Base-by-base conservation (phyloP, 1,140 invertebrate species). In the Pseudachorutes palmiensis region DNA sequence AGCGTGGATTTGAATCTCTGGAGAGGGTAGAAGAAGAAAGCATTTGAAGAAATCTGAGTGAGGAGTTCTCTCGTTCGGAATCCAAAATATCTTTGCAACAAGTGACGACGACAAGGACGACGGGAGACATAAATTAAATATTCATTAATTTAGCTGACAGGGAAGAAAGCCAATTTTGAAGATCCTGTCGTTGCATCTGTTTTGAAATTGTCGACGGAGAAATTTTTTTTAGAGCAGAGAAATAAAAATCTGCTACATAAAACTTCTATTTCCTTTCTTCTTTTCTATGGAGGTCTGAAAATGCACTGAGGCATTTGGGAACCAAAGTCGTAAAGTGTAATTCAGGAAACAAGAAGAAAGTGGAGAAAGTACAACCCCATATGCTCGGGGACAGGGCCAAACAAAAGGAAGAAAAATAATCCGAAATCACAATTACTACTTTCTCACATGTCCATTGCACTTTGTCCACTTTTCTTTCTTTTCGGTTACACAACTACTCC, bases 271-370 rank as follows among this genome's bases (percentile, higher is more conserved):
- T n/a, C n/a, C n/a, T n/a, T n/a, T n/a, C n/a, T n/a, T n/a, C n/a
- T n/a, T n/a, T n/a, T n/a, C n/a, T n/a, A n/a, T n/a, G n/a, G n/a
- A n/a, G 19, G 36, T 41, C 36, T 41, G 5, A 41, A 5, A 5
- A 19, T 9, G 36, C 5, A 41, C 36, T 41, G 5, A 41, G 19
- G 36, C 24, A 14, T 55, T 26, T 26, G 24, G 24, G 51, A 55
- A 55, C 9, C 9, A 24, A 55, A 24, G 9, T 45, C 19, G 9
- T 45, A 45, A 45, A 9, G 36, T 55, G 51, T 55, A 55, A 55
- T 55, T 55, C 24, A 26, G 51, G 51, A 55, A 55, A 55, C 51
- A 55, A 55, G 24, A 22, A 55, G 24, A 55, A 55, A 55, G 51
- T 55, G 51, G 24, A 24, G 51, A 55, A 55, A 55, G 51, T 19